Base-by-base conservation (phyloP, 2,797 vertebrate species). In the Toxotes lorentzi region DNA sequence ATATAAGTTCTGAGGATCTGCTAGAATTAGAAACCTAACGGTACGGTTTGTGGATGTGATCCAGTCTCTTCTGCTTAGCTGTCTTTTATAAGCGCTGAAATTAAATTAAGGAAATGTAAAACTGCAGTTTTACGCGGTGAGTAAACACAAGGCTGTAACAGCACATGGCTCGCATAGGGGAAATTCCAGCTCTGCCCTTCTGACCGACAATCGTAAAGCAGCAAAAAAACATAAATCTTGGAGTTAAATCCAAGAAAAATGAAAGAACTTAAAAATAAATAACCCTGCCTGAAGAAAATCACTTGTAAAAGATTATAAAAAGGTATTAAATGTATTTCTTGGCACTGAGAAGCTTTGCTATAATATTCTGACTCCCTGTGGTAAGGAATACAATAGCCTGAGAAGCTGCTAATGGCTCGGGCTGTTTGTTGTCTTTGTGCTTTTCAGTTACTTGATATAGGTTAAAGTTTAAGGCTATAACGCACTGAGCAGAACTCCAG, bases 381-480 rank as follows among this genome's bases (percentile, higher is more conserved):
- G 71, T 65, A 57, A 79, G 38, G 63, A 84, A 82, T 16, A 35
- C 61, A 59, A 38, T 34, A 43, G 61, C 41, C n/a, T 7, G 45
- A 78, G 66, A 72, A 74, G n/a, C 40, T 67, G 71, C 82, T 85
- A 62, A 88, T 76, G 77, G 32, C 19, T 66, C n/a, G 0, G 40
- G 56, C 43, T 84, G 68, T 82, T 88, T 90, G 86, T 85, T 84
- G 85, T 88, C 82, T 78, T 75, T 78, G 45, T 40, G 24, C 76
- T 78, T 57, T 0, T 45, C 10, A 72, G 70, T 61, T 71, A 62
- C 79, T 83, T 77, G 78, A 83, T 82, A 63, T 35, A 77, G 86
- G 89, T 88, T 86, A 79, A 86, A 84, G 86, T 90, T 87, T 83
- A 87, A 89, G 66, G 87, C 77, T 76, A 40, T 87, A 90, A 88